Evolutionary conservation across 2,888 invertebrate genomes (phyloP), one percentile per base, ranked within the genome.

Genomic region (Drosophila borealis): DNA sequence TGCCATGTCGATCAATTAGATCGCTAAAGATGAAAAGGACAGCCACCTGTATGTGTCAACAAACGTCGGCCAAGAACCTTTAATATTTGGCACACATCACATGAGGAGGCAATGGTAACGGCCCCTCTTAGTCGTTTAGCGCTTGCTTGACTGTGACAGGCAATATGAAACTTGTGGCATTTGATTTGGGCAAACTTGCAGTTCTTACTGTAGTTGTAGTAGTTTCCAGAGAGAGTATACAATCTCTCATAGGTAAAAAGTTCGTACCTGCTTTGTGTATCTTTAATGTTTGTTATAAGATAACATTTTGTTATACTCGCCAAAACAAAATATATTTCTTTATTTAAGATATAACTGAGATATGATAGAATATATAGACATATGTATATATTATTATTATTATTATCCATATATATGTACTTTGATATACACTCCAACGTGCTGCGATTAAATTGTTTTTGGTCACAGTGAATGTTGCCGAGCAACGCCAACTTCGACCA

Each of bases 401-500:
- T n/a, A n/a, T 5, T 19, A 25, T 36, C 0, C n/a, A 11, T 42
- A 33, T 8, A 57, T 19, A 41, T 36, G 17, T 45, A 56, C 19
- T 29, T 29, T 29, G 8, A 25, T 61, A 41, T 33, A 36, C n/a
- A 54, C 17, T 63, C 6, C 49, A 67, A 59, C 41, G 36, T 51
- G 55, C 21, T 78, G 46, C 57, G 74, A 78, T 78, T 56, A 78
- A 78, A 74, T 64, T 60, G 56, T 69, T 75, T 78, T 68, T 74
- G 64, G 79, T 53, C 74, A 69, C 74, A 86, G 83, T 83, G 88
- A 83, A 85, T 83, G 88, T 80, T 78, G 79, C 78, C 74, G 71
- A 69, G 65, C 78, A 80, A 65, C 68, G 68, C 59, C 66, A 73
- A 62, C 65, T 67, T 53, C 54, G 68, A 77, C 74, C 81, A 74